Percentiles rank a stretch among this genome's conserved stretches.
Conservation (phyloP, 2,113 vertebrate genomes). For the Mionectes macconnelli region DNA sequence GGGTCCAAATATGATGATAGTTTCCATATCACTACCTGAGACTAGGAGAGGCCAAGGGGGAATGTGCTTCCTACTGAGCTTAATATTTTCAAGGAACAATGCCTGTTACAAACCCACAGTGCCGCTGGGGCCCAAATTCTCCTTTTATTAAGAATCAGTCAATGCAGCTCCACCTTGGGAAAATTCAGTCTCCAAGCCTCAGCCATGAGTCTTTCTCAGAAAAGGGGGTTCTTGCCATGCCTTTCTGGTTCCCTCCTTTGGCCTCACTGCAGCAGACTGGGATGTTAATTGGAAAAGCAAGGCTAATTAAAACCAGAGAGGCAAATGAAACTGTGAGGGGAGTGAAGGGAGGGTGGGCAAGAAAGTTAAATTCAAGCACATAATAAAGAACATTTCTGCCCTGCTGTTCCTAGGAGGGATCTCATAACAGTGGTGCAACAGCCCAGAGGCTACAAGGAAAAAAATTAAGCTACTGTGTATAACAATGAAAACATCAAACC, state of each 20-base stretch:
- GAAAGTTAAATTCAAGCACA: background rate
- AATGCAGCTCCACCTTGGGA: slow-evolving; percentile 19
- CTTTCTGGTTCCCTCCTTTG: slow-evolving; percentile 26
- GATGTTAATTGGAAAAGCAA: slow-evolving; percentile 55
- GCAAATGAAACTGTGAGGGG: background rate
- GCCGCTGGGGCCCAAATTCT: background rate
- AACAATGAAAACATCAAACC: slow-evolving; percentile 59
- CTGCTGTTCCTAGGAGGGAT: slow-evolving; percentile 39
- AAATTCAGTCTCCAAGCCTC: slow-evolving; percentile 32
- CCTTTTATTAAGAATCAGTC: slow-evolving; percentile 57
- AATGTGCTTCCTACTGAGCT: background rate
- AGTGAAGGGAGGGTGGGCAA: background rate
- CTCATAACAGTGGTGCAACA: slow-evolving; percentile 31
- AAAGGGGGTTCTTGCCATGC: background rate
- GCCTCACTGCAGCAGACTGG: background rate
- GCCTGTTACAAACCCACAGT: background rate
- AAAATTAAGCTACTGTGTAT: slow-evolving; percentile 55
- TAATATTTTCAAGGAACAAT: slow-evolving; percentile 56
- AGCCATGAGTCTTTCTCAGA: background rate
- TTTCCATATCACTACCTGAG: slow-evolving; percentile 39
- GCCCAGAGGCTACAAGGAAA: slow-evolving; percentile 48
- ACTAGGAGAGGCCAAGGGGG: slow-evolving; percentile 13
- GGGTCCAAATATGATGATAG: slow-evolving; percentile 35
- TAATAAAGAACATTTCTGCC: slow-evolving; percentile 30
- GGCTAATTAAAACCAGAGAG: slow-evolving; percentile 52